Evolutionary conservation across 92 coral and sea anemone genomes (phyloP).

Genomic region (Parazoanthus atlanticus): DNA sequence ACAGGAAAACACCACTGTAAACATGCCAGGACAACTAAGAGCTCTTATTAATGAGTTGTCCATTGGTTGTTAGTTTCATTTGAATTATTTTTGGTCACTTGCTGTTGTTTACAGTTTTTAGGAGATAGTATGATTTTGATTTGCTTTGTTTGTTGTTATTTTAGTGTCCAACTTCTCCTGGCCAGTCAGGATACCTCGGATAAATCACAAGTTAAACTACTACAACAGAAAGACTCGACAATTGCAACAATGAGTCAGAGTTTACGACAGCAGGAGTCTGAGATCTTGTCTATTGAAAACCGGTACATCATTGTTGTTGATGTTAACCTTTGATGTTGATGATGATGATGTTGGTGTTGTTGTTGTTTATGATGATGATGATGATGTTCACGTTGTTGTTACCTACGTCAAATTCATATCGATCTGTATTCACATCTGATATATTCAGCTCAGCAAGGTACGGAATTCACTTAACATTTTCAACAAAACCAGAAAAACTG

Average conservation of each 20-base stretch:
- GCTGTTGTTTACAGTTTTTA: not conserved
- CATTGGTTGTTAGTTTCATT: constrained; percentile 9
- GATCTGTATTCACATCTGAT: too few relatives aligned
- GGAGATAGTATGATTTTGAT: not conserved
- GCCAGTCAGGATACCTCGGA: constrained; percentile 35
- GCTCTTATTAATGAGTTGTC: not conserved
- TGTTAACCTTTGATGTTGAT: too few relatives aligned
- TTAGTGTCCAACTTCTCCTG: constrained; percentile 25
- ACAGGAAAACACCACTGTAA: not conserved
- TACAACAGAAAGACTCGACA: constrained; percentile 18
- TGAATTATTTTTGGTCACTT: not conserved
- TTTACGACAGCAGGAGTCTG: constrained; percentile 34
- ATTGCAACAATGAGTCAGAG: constrained; percentile 28
- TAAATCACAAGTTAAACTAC: constrained; percentile 16
- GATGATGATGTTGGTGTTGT: too few relatives aligned
- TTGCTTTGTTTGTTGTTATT: not conserved
- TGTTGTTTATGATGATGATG: too few relatives aligned
- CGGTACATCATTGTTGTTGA: not conserved
- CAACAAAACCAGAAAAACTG: not conserved
- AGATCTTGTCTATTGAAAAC: constrained; percentile 26
- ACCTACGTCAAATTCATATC: too few relatives aligned
- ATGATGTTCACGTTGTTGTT: too few relatives aligned
- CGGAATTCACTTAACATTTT: too few relatives aligned
- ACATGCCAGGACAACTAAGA: not conserved
- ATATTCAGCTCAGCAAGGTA: too few relatives aligned